Base-by-base conservation (phyloP, 2,888 invertebrate species). In the Julus scandinavius region DNA sequence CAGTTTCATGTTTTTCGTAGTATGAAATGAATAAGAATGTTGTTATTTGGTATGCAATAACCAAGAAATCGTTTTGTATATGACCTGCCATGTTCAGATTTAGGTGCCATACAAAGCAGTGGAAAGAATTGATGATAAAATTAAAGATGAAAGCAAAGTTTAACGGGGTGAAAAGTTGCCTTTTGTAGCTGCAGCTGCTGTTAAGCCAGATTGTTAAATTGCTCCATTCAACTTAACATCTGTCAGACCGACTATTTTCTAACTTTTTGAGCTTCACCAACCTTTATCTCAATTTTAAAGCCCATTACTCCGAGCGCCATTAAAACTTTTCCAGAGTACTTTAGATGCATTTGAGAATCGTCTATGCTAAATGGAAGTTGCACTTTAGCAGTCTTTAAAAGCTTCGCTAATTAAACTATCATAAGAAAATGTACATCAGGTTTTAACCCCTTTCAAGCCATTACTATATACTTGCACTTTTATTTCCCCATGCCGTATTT, bases 381-480 rank as follows among this genome's bases (percentile, higher is more conserved):
- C 11, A 58, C 58, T 58, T 2, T 72, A n/a, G 72, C 9, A 4
- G 2, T 72, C 72, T n/a, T 72, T 29, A 72, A 72, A 72, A 72
- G 72, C 72, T 29, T 20, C 9, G n/a, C 29, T 72, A 72, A 72
- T 72, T 29, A 72, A 72, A 29, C 29, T 29, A 20, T 6, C 20
- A 29, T 72, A 0, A 72, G 72, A 72, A 72, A 29, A 29, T 29
- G 29, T 72, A 29, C 9, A 6, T 5, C 6, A 72, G 72, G 72
- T 72, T 72, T 20, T 29, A 63, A 72, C 72, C 72, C 72, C 72
- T 72, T 72, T 72, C 29, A 72, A 72, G 20, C 29, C 72, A 9
- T 9, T n/a, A 20, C 29, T 29, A n/a, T n/a, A 5, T 63, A 20
- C n/a, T 63, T 13, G 63, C 63, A 63, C 63, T 72, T 72, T 72